Conservation (phyloP, 2,113 vertebrate species). For the Odontesthes bonariensis region DNA sequence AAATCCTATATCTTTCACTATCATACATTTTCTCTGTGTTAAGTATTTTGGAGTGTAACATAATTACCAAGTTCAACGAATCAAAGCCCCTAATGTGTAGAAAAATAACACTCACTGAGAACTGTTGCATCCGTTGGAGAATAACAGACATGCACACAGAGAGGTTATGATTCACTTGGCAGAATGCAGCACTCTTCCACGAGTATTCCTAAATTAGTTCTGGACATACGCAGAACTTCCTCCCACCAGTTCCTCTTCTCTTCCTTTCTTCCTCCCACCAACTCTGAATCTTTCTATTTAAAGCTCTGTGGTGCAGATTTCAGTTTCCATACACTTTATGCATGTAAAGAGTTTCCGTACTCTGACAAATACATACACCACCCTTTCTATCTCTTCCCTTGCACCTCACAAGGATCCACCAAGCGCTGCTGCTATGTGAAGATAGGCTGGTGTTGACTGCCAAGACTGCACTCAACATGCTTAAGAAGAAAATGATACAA, state of each 20-base stretch:
- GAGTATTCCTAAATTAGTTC: constrained; percentile 64
- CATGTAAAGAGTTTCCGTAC: constrained; percentile 16
- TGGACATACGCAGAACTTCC: constrained; percentile 50
- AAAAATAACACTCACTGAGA: not conserved
- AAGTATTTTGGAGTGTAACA: not conserved
- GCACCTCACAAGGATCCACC: constrained; percentile 20
- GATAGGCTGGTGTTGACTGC: constrained; percentile 41
- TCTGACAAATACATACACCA: constrained; percentile 29
- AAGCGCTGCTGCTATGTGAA: constrained; percentile 40
- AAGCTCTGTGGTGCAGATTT: constrained; percentile 63
- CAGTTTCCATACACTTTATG: constrained; percentile 40
- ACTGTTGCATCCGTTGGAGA: not conserved
- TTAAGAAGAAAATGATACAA: constrained; percentile 24
- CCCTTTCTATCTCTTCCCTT: constrained; percentile 16
- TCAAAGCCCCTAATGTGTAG: not conserved
- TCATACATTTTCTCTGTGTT: too few relatives aligned
- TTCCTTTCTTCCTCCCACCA: constrained; percentile 55
- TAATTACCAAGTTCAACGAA: not conserved
- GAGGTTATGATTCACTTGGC: constrained; percentile 54
- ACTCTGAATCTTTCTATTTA: constrained; percentile 63
- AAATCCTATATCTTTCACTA: not conserved
- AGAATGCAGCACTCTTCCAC: constrained; percentile 45
- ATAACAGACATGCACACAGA: constrained; percentile 2
- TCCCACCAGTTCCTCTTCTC: constrained; percentile 65
- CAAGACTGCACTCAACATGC: not conserved